Base-by-base conservation (phyloP, 1,140 invertebrate genomes). In the Drosophila murphyi region DNA sequence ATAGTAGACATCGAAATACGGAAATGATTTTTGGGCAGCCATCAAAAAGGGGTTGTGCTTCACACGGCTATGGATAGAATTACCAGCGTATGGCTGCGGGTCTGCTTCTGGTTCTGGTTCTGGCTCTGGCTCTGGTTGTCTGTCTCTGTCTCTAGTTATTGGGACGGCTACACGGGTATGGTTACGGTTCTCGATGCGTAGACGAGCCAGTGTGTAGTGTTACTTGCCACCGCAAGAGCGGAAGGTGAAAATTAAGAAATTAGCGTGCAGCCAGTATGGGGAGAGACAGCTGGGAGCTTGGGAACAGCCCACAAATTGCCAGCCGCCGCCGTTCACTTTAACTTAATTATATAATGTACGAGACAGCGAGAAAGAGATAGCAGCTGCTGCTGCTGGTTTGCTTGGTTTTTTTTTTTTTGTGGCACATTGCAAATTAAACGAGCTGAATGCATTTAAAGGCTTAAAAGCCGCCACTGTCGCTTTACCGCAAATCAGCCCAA, bases 231-330 rank as follows among this genome's bases (percentile, higher is more conserved):
- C 78, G 67, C 62, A 81, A 69, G 57, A 91, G 79, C 88, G 88
- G 88, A 91, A 91, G 88, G 88, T 91, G 89, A 90, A 90, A 91
- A 91, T 91, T 91, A 91, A 91, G 88, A 91, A 91, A 91, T 91
- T 91, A 91, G 76, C 78, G 72, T 82, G 48, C 60, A 70, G 64
- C 39, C 39, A 55, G 51, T 55, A 68, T 72, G 52, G 72, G 60
- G 52, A 34, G 32, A 39, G 52, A 76, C 51, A 76, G 54, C 65
- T 82, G 75, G 57, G 43, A 60, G 45, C 72, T 63, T 52, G 65
- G 65, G 63, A 83, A 56, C 60, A 45, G 62, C 59, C 54, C 72
- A 63, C 69, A 88, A 80, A 89, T 83, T 83, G 82, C 72, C 72
- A 80, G 74, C 65, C 76, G 79, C 70, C 70, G 74, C 80, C 73